Base-by-base conservation (phyloP, 2,113 vertebrate species). In the Phyllostomus discolor region DNA sequence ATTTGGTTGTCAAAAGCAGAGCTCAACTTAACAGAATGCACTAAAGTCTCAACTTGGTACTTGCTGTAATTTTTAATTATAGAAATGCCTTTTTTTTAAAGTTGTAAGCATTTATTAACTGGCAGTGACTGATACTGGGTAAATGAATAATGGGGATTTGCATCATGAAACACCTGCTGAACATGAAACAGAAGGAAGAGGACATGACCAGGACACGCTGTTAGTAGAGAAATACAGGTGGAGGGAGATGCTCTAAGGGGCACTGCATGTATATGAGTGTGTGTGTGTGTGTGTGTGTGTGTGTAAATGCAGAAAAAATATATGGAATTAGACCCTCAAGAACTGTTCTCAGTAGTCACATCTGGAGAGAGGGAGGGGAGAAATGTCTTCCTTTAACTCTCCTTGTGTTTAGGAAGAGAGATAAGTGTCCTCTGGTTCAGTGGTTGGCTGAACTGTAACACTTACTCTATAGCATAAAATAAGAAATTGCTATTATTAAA, bases 1-100 rank as follows among this genome's bases (percentile, higher is more conserved):
- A 19, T 43, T 91, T 85, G 78, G 28, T 85, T 26, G 11, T 62
- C 59, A 70, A 89, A 97, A 91, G 41, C 64, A 94, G 73, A 94
- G 10, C 2, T 72, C 38, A 90, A 50, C 22, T 76, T 43, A 88
- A 92, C 0, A 59, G 38, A 69, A 78, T 62, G 20, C 67, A 91
- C 22, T 64, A 81, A 90, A 86, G 64, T 86, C 67, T 11, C 46
- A 91, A 88, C 46, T 33, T 26, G 46, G 31, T 62, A 4, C 91
- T 92, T 82, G 22, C 28, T 64, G 4, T 78, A 90, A 43, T 62
- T 94, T 85, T 84, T 59, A 79, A 54, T 73, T 67, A 69, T 19
- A 67, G 3, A 57, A 75, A 76, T 57, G 8, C 38, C 33, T 66
- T 76, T 76, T 48, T 76, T 50, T 76, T 17, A 48, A n/a, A 31